A percentile compares a stretch with the other conserved stretches of the same genome.
These are phyloP conservation scores for Xestia c-nigrum DNA, from an alignment of 2,888 invertebrate species.

Conservation along the genomic window DNA sequence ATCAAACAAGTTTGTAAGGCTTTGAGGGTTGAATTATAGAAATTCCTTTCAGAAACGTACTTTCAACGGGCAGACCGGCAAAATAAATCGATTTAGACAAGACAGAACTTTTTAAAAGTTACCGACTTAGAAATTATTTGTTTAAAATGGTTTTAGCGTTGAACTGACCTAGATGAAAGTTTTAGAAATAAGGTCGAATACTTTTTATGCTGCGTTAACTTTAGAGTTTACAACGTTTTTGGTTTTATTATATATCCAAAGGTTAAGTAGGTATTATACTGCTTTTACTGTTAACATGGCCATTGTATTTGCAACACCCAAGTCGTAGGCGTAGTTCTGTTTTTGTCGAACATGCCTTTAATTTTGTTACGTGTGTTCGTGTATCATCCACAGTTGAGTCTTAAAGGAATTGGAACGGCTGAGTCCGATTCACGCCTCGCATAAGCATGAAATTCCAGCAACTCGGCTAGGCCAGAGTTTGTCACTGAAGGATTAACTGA, in stretches of 20 bases:
- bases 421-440: not conserved
- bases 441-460: not conserved
- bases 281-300: constrained; percentile 3
- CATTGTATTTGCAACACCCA: not conserved
- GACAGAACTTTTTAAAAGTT: constrained; percentile 54
- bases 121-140: constrained; percentile 47
- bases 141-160: constrained; percentile 46
- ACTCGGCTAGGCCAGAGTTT: not conserved
- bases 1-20: constrained; percentile 60
- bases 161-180: constrained; percentile 16
- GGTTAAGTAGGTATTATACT: not conserved
- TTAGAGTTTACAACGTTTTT: constrained; percentile 1
- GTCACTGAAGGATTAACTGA: not conserved
- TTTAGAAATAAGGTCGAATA: constrained; percentile 13
- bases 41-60: constrained; percentile 57
- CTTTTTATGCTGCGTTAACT: constrained; percentile 24
- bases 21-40: constrained; percentile 54
- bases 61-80: constrained; percentile 37
- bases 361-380: not conserved
- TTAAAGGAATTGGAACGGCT: not conserved
- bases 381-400: not conserved
- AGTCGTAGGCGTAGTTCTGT: not conserved
- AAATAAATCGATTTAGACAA: constrained; percentile 58
- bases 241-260: not conserved
- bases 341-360: not conserved